Percentiles rank a stretch among this genome's conserved stretches.
Conservation (phyloP, 2,797 vertebrate genomes). For the Sebastes steindachneri region DNA sequence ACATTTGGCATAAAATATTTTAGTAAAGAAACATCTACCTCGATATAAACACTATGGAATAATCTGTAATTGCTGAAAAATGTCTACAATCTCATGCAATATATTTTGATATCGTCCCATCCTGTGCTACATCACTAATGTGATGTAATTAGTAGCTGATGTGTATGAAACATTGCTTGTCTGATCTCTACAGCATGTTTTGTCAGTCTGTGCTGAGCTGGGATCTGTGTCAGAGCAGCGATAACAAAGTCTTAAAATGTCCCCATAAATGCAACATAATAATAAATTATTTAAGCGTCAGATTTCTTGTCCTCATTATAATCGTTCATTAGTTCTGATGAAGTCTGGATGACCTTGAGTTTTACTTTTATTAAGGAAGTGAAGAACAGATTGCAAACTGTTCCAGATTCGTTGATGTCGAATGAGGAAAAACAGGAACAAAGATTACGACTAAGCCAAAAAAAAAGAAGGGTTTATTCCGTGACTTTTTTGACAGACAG, state of each 20-base stretch:
- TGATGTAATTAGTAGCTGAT: neutral
- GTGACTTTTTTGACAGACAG: constrained; percentile 43
- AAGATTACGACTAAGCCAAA: constrained; percentile 12
- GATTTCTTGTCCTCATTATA: constrained; percentile 46
- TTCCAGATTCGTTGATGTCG: constrained; percentile 36
- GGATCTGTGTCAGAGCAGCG: constrained; percentile 50
- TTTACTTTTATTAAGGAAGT: constrained; percentile 30
- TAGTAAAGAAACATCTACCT: neutral
- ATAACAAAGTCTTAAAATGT: constrained; percentile 49
- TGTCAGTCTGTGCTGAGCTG: constrained; percentile 6
- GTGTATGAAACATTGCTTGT: neutral
- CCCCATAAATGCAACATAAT: constrained; percentile 35
- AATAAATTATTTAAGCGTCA: constrained; percentile 58
- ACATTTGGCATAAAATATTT: no score
- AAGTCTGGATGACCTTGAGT: constrained; percentile 19
- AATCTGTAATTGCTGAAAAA: neutral
- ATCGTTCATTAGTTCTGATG: constrained; percentile 17
- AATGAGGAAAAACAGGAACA: constrained; percentile 43
- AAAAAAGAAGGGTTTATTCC: constrained; percentile 28
- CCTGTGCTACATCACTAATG: neutral
- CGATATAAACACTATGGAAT: neutral
- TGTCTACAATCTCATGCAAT: neutral
- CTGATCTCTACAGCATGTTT: constrained; percentile 9
- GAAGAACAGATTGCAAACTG: constrained; percentile 11
- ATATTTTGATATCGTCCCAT: neutral